Evolutionary conservation across 2,888 invertebrate species (phyloP).

Genomic region (Dasypolia templi): DNA sequence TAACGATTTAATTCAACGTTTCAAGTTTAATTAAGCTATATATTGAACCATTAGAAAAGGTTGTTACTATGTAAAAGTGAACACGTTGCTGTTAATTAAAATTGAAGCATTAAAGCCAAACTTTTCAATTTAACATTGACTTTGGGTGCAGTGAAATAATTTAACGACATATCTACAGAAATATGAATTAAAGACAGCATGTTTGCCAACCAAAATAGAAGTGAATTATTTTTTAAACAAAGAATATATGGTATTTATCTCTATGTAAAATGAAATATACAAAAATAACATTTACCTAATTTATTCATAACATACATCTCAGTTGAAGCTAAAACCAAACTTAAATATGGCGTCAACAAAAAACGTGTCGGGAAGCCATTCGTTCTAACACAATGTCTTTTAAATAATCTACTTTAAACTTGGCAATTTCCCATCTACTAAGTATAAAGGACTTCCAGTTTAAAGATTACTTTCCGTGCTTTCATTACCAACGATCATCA

Average conservation of each 20-base stretch:
- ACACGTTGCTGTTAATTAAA: background rate
- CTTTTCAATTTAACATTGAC: background rate
- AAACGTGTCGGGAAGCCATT: background rate
- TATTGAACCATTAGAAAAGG: slow-evolving; percentile 35
- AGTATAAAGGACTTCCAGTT: background rate
- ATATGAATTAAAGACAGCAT: background rate
- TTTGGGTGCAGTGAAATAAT: background rate
- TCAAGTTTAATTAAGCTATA: slow-evolving; percentile 7
- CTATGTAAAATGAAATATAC: no score
- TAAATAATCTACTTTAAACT: background rate
- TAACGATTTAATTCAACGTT: slow-evolving; percentile 14
- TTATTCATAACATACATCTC: no score
- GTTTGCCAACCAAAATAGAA: no score
- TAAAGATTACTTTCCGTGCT: background rate
- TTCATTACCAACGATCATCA: slow-evolving; percentile 6
- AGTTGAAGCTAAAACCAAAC: no score
- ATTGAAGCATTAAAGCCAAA: background rate
- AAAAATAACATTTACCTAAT: no score
- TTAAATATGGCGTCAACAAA: background rate
- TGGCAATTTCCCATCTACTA: background rate
- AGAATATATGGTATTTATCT: no score
- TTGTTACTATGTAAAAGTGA: background rate
- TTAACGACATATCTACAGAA: no score
- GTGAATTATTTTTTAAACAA: no score
- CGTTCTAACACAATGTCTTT: background rate